These are phyloP conservation scores for Cinclus cinclus DNA, from an alignment of 2,113 vertebrate genomes.

Conservation along the genomic window DNA sequence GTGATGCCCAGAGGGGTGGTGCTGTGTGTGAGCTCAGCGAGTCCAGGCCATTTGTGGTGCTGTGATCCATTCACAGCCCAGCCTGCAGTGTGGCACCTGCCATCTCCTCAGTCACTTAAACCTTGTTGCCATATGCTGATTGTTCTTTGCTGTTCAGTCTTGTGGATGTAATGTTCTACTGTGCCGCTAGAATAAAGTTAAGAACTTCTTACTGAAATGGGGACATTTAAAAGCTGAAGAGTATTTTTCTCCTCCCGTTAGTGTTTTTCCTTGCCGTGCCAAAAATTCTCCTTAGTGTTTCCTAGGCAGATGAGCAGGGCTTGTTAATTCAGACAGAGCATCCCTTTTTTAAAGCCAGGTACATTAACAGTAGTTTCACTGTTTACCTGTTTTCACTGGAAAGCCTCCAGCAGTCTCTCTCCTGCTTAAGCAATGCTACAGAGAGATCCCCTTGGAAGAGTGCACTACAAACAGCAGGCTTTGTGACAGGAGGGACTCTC, in stretches of 20 bases:
- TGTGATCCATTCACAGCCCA: background rate
- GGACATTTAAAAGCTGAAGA: background rate
- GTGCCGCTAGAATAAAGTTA: background rate
- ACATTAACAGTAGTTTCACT: background rate
- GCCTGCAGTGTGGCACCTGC: background rate
- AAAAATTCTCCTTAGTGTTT: background rate
- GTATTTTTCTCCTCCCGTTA: background rate
- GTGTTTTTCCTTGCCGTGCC: background rate
- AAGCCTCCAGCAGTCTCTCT: background rate
- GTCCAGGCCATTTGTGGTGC: background rate
- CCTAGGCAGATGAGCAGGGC: background rate
- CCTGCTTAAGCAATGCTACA: background rate
- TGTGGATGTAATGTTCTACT: background rate
- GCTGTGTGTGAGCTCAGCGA: background rate
- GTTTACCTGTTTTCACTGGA: background rate
- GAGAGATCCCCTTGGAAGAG: background rate
- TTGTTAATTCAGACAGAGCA: background rate
- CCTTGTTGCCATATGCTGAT: background rate
- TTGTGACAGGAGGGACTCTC: background rate
- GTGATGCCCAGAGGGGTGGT: background rate
- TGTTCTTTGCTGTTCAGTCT: background rate
- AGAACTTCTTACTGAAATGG: background rate
- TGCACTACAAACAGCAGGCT: background rate
- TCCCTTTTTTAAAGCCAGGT: rapidly evolving
- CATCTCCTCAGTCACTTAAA: background rate